These are phyloP conservation scores for Chelonoidis abingdonii DNA, from an alignment of 2,113 vertebrate species.

Conservation along the genomic window DNA sequence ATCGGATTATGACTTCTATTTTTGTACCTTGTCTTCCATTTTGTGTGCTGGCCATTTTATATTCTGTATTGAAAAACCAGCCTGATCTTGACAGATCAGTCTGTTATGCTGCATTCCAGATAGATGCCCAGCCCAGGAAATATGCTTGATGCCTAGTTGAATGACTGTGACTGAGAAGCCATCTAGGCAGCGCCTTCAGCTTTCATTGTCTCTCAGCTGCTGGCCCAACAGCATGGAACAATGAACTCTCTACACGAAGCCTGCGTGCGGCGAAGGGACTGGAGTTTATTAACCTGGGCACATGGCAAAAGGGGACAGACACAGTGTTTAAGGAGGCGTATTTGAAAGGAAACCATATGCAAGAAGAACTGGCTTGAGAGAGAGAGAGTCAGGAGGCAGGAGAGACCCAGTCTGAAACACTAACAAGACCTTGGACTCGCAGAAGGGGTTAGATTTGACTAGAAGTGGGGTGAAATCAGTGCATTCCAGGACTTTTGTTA, in stretches of 20 bases:
- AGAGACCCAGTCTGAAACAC: not conserved
- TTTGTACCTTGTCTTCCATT: not conserved
- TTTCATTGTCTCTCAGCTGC: not conserved
- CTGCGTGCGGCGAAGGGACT: not conserved
- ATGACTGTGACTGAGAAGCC: not conserved
- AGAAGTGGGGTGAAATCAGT: not conserved
- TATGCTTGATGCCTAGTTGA: not conserved
- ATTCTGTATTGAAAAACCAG: not conserved
- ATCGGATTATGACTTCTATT: not conserved
- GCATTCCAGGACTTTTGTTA: not conserved
- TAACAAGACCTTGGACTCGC: not conserved
- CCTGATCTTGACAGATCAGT: not conserved
- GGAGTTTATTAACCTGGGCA: too few species aligned
- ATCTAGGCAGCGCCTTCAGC: not conserved
- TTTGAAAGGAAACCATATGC: not conserved
- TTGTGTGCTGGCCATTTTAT: not conserved
- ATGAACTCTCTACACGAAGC: accelerated
- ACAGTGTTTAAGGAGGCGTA: too few species aligned
- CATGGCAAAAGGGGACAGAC: too few species aligned
- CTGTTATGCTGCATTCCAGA: not conserved
- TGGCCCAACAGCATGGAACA: not conserved
- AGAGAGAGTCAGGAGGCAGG: not conserved
- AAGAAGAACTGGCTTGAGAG: not conserved
- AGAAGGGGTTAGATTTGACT: not conserved
- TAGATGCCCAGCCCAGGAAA: not conserved